Base-by-base conservation (phyloP, 1,140 invertebrate species). In the Platyscapa corneri region DNA sequence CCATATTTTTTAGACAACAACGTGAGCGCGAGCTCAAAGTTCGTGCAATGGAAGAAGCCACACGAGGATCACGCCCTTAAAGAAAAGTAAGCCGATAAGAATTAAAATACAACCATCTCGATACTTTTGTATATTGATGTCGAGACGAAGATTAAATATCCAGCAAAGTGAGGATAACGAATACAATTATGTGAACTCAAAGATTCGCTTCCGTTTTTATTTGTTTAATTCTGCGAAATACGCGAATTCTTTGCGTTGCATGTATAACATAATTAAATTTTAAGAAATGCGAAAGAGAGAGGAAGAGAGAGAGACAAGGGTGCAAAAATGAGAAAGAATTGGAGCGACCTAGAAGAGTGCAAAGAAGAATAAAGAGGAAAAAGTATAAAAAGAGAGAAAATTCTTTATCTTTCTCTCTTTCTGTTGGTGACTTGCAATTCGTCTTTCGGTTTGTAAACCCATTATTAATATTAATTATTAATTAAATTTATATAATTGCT, bases 21-120 rank as follows among this genome's bases (percentile, higher is more conserved):
- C 95, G 96, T 80, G 96, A 97, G 90, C 94, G 97, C 74, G 97
- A 97, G 93, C 94, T 97, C 88, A 97, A 97, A 94, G 96, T 97
- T 90, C 95, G 97, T 89, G 96, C 96, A 83, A 94, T 97, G 88
- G 97, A 97, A 93, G 97, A 97, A 94, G 97, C 97, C 83, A 96
- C 96, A 85, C 94, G 96, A 91, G 96, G 96, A 88, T 95, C 95
- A 88, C 94, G 96, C 86, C 95, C 95, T 90, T 96, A 95, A 94
- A 70, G 75, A 81, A 81, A 84, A 83, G 84, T 86, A 83, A 85
- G 65, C 86, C 74, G 76, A 82, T 85, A 85, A 83, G 75, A 81
- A 79, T 72, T 56, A 78, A 60, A 60, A 78, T 34, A 82, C 67
- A 80, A 74, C 79, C 60, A 83, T 72, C 75, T 86, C 30, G 53